Evolutionary conservation across 2,888 invertebrate genomes (phyloP), one percentile per base, ranked within the genome.

Genomic region (Diloba caeruleocephala): DNA sequence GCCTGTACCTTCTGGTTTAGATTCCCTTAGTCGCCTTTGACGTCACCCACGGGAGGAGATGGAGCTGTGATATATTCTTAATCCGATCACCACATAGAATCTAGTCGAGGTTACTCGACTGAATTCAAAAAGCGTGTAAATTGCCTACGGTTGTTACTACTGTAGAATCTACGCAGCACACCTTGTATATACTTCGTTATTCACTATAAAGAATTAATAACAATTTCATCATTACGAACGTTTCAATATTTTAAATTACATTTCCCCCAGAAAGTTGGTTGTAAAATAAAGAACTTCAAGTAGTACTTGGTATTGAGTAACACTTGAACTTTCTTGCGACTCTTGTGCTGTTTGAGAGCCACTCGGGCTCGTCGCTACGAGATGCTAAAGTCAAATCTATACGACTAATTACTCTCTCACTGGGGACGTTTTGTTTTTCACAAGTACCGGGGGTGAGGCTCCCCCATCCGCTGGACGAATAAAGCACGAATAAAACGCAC

Each of bases 371-470:
- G 15, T 34, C 49, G n/a, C 46, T 17, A 37, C 31, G 46, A 50
- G 26, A 25, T 17, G 37, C 49, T 56, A 44, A 50, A 44, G 52
- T 58, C 52, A 54, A 55, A 67, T 70, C 63, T 61, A 56, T 61
- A 53, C 44, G 33, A 52, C 49, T 67, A 67, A 73, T 73, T 71
- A 63, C 41, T 26, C n/a, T n/a, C 44, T 23, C 13, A 44, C 34
- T 32, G 32, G 12, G 26, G 39, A 56, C 49, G 48, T 59, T 56
- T 56, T 50, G 28, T 56, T 52, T 46, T 45, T 51, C 10, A 5
- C 31, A 14, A 60, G 13, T 19, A 32, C 26, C 8, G 5, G n/a
- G 25, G 25, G 41, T 52, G 25, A 38, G 10, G 14, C 19, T 12
- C 21, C 10, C 10, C 34, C 29, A 49, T 53, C 15, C 29, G n/a